Evolutionary conservation across 64 coral and sea anemone genomes (phyloP).

Genomic region (Montipora foliosa): DNA sequence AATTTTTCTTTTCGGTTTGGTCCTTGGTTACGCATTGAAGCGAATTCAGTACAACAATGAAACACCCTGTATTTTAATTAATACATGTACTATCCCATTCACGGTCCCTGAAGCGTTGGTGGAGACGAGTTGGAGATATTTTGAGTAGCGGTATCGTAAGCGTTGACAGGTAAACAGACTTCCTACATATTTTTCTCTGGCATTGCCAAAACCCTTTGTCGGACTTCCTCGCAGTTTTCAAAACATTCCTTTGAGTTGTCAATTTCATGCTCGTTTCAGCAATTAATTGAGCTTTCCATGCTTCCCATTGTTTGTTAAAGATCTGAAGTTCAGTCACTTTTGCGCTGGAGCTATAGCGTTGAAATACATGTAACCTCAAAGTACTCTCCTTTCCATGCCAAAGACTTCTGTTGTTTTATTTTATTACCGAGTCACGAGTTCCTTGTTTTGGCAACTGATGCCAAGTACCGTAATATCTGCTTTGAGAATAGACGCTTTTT

Average conservation of each 20-base stretch:
- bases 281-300: slow-evolving; percentile 9
- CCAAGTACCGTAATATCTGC: neutral
- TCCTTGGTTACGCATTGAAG: slow-evolving; percentile 17
- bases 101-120: neutral
- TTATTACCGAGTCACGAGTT: neutral
- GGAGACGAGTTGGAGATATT: neutral
- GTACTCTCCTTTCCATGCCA: neutral
- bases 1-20: slow-evolving; percentile 25
- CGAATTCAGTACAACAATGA: slow-evolving; percentile 9
- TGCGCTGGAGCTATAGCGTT: neutral
- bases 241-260: neutral
- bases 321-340: neutral
- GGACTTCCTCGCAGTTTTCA: neutral
- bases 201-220: neutral
- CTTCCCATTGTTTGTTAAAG: neutral
- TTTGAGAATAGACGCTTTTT: neutral
- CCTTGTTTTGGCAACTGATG: neutral
- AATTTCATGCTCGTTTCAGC: slow-evolving; percentile 21
- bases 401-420: neutral
- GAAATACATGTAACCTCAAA: neutral
- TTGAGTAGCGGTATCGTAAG: neutral
- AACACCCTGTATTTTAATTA: neutral
- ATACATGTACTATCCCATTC: neutral
- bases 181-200: neutral
- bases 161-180: neutral